These are phyloP conservation scores for Odocoileus hemionus DNA, from an alignment of 2,113 vertebrate genomes.

Conservation along the genomic window DNA sequence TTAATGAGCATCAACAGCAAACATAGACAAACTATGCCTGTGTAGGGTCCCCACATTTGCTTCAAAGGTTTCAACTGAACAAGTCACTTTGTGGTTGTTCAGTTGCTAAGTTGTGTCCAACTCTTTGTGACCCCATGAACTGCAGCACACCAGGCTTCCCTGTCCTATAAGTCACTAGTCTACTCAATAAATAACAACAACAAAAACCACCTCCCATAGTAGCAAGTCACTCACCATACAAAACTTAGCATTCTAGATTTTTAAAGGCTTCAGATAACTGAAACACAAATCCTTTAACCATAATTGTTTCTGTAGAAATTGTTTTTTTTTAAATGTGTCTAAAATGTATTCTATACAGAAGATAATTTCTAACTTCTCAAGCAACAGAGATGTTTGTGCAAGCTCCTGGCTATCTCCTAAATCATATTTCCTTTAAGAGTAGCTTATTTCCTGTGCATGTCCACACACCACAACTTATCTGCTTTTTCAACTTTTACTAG, in stretches of 20 bases:
- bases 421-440: slow-evolving; percentile 71
- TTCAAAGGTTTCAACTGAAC: slow-evolving; percentile 21
- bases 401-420: slow-evolving; percentile 63
- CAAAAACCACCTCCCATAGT: neutral
- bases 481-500: slow-evolving; percentile 54
- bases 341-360: neutral
- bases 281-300: slow-evolving; percentile 20
- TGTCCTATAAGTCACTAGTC: neutral
- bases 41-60: neutral
- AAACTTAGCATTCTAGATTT: neutral
- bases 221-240: neutral
- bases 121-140: neutral
- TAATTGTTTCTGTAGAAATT: neutral
- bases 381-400: slow-evolving; percentile 55
- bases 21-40: neutral
- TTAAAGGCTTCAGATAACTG: neutral
- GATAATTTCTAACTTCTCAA: slow-evolving; percentile 53
- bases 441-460: slow-evolving; percentile 68
- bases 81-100: neutral
- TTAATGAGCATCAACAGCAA: neutral
- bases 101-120: neutral
- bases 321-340: slow-evolving; percentile 31
- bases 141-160: neutral
- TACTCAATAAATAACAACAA: neutral
- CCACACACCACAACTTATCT: slow-evolving; percentile 68